A percentile compares a stretch with the other conserved stretches of the same genome.
phyloP scores from a whole-genome alignment of 2,797 vertebrate species.

The Microchirus variegatus region DNA sequence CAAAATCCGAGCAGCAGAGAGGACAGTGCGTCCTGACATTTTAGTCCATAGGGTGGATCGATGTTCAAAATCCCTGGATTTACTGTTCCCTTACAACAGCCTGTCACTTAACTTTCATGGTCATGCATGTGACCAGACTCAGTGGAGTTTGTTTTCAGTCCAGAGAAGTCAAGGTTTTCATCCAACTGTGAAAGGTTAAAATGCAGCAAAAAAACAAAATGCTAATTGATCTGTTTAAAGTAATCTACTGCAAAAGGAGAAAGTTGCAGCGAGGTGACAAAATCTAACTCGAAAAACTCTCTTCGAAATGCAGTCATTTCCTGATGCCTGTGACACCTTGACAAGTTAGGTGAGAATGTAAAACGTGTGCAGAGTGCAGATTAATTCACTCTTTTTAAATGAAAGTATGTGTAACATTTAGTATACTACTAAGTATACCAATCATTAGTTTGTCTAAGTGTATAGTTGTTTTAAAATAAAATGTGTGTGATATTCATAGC shows the following conservation, averaged over 20 bases:
- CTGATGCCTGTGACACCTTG: too few species aligned
- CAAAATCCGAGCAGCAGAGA: conserved; percentile 1
- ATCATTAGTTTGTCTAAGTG: too few species aligned
- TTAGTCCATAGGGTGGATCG: background rate
- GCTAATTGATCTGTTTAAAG: background rate
- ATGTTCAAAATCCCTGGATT: background rate
- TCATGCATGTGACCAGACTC: background rate
- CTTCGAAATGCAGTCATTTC: too few species aligned
- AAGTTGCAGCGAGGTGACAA: background rate
- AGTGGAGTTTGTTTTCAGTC: background rate
- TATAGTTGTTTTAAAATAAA: too few species aligned
- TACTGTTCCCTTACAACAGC: background rate
- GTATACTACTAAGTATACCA: too few species aligned
- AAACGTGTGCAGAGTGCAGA: too few species aligned
- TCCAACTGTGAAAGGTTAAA: background rate
- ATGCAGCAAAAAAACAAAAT: too few species aligned
- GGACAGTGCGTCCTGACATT: background rate
- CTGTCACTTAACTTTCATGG: background rate
- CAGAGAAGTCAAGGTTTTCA: background rate
- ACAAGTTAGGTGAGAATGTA: too few species aligned
- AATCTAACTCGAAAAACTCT: background rate
- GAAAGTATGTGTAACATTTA: too few species aligned
- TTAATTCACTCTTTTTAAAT: too few species aligned
- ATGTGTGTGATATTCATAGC: too few species aligned
- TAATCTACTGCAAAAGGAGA: background rate